phyloP scores from a whole-genome alignment of 1,140 invertebrate genomes.

The Neodiprion lecontei region DNA sequence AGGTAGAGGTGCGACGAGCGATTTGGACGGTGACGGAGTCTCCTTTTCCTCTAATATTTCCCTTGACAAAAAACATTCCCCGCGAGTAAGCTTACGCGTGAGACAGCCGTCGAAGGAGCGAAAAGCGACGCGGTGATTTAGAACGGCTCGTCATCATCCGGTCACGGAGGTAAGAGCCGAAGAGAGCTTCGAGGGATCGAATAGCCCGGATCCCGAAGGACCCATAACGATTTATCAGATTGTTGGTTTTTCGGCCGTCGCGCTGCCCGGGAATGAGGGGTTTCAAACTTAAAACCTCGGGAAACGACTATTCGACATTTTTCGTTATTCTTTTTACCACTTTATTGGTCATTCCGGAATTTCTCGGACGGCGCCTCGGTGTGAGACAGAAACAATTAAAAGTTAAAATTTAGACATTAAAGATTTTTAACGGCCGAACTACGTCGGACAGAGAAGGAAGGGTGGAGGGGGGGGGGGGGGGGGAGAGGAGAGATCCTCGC shows the following conservation, averaged over 20 bases:
- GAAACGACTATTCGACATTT: not conserved
- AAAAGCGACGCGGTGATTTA: too few species aligned
- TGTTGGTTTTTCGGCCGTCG: not conserved
- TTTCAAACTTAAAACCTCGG: not conserved
- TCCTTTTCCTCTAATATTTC: too few species aligned
- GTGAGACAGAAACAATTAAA: slow-evolving; percentile 13
- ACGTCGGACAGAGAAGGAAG: too few species aligned
- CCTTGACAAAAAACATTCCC: too few species aligned
- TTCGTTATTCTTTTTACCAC: not conserved
- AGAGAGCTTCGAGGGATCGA: not conserved
- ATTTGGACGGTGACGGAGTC: too few species aligned
- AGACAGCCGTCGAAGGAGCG: too few species aligned
- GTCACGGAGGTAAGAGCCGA: too few species aligned
- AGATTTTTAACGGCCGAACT: slow-evolving; percentile 10
- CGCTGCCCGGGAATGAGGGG: not conserved
- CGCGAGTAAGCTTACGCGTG: too few species aligned
- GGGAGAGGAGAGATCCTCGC: too few species aligned
- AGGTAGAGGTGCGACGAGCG: too few species aligned
- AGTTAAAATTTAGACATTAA: slow-evolving; percentile 17
- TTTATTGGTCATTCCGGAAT: slow-evolving; percentile 2
- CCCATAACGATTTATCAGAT: slow-evolving; percentile 5
- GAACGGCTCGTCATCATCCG: too few species aligned
- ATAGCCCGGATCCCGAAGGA: not conserved
- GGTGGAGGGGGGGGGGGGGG: too few species aligned
- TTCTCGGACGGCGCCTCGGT: not conserved